These are phyloP conservation scores for Neotragus pygmaeus DNA, from an alignment of 2,113 vertebrate genomes.

Conservation along the genomic window DNA sequence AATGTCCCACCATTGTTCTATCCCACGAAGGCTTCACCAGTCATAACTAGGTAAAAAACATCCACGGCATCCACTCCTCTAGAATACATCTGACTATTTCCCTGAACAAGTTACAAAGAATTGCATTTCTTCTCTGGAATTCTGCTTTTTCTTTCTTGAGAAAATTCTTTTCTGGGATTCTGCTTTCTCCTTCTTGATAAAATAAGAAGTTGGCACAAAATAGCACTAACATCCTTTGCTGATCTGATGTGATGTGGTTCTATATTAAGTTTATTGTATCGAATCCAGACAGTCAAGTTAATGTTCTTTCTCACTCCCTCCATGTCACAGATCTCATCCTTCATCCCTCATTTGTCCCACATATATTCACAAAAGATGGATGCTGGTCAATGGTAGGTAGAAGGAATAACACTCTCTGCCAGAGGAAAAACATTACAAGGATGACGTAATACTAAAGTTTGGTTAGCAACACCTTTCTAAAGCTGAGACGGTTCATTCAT, in stretches of 20 bases:
- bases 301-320: neutral
- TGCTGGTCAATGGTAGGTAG: neutral
- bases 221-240: neutral
- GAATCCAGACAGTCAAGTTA: neutral
- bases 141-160: neutral
- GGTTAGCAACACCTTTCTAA: neutral
- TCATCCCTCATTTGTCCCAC: neutral
- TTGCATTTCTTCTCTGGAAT: neutral
- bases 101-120: neutral
- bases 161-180: neutral
- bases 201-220: neutral
- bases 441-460: neutral
- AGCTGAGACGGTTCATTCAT: neutral
- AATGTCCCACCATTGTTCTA: neutral
- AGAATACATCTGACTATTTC: neutral
- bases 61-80: neutral
- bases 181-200: neutral
- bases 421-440: neutral
- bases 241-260: neutral
- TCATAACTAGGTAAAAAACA: neutral
- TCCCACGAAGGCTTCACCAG: neutral
- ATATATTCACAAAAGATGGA: neutral
- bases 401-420: neutral
- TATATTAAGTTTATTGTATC: neutral
- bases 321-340: neutral